phyloP scores from a whole-genome alignment of 1,140 invertebrate species.

The Drosophila rhopaloa region DNA sequence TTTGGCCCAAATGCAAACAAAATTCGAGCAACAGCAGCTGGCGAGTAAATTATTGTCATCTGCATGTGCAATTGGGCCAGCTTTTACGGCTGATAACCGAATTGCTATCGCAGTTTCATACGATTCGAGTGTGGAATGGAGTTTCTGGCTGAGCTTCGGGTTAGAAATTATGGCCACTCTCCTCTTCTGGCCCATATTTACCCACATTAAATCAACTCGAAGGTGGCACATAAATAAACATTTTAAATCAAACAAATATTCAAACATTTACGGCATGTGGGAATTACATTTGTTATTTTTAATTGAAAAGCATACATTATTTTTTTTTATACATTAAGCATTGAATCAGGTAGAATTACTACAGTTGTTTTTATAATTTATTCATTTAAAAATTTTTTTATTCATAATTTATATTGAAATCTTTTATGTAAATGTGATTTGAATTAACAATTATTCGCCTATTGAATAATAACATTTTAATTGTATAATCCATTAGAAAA shows the following conservation, averaged over 20 bases:
- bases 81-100: background rate
- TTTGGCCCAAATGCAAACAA: constrained; percentile 61
- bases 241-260: constrained; percentile 5
- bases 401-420: too few species aligned
- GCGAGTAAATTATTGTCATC: constrained; percentile 34
- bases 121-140: background rate
- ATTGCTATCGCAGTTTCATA: constrained; percentile 3
- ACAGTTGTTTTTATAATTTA: too few species aligned
- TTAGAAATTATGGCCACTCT: background rate
- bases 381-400: too few species aligned
- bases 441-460: too few species aligned
- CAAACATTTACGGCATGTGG: background rate
- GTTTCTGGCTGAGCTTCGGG: background rate
- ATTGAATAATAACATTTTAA: too few species aligned
- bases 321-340: too few species aligned
- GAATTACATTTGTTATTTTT: background rate
- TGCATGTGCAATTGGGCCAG: constrained; percentile 19
- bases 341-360: too few species aligned
- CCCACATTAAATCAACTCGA: background rate
- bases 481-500: too few species aligned
- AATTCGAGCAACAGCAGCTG: constrained; percentile 26
- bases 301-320: background rate
- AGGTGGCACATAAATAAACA: constrained; percentile 1
- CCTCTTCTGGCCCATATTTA: background rate
- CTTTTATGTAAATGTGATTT: too few species aligned